phyloP scores from a whole-genome alignment of 2,113 vertebrate species.

The Sinocyclocheilus anophthalmus region DNA sequence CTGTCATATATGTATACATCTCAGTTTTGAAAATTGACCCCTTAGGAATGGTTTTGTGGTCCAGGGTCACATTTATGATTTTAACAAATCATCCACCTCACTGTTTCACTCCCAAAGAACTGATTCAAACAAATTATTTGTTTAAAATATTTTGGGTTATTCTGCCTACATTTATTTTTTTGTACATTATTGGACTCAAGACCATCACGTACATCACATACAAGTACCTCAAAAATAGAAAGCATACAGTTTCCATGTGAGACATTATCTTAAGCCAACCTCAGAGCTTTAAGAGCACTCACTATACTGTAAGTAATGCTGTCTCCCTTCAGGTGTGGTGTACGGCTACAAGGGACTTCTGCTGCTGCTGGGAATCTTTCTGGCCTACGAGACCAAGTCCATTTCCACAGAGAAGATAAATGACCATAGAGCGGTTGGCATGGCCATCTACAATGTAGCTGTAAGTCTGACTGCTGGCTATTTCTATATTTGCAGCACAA shows the following conservation, averaged over 20 bases:
- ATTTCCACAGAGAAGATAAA: constrained; percentile 77
- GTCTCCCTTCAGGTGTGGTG: constrained; percentile 82
- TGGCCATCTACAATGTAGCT: constrained; percentile 64
- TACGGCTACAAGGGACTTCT: constrained; percentile 93
- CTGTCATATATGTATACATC: too few species aligned
- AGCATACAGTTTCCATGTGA: not conserved
- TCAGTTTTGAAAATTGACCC: too few species aligned
- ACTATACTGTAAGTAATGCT: not conserved
- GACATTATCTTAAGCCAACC: not conserved
- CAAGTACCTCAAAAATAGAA: not conserved
- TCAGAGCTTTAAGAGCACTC: not conserved
- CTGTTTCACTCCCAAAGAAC: not conserved
- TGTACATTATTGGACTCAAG: too few species aligned
- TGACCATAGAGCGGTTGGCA: constrained; percentile 60
- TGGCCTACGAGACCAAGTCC: constrained; percentile 95
- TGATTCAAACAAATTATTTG: not conserved
- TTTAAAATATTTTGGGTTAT: not conserved
- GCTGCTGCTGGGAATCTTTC: constrained; percentile 89
- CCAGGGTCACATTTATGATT: not conserved
- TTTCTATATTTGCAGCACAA: constrained; percentile 33
- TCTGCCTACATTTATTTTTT: too few species aligned
- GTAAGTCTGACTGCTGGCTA: constrained; percentile 50
- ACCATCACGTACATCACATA: not conserved
- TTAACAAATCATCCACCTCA: not conserved
- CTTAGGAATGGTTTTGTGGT: too few species aligned